phyloP scores from a whole-genome alignment of 2,113 vertebrate genomes.

The Notarius quadriscutis region DNA sequence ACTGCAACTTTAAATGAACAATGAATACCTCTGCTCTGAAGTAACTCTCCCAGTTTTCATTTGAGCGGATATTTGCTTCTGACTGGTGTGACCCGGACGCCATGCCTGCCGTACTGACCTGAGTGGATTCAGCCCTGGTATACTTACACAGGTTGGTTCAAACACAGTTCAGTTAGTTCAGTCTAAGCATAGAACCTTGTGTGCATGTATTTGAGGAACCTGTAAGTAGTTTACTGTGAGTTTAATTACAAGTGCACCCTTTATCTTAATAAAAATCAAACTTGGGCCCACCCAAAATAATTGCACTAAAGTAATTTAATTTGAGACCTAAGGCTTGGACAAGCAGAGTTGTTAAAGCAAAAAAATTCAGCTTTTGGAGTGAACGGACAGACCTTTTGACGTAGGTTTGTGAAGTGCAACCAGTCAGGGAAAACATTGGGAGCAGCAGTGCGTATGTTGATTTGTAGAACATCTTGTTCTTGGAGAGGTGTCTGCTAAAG shows the following conservation, averaged over 20 bases:
- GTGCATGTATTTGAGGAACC: neutral
- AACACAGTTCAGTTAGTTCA: neutral
- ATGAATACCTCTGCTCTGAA: neutral
- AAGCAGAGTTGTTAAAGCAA: neutral
- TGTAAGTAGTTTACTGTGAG: conserved; percentile 1
- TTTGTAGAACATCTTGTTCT: conserved; percentile 4
- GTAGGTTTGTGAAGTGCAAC: neutral
- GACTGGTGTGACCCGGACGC: neutral
- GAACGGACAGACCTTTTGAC: conserved; percentile 14
- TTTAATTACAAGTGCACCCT: neutral
- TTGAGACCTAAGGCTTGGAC: neutral
- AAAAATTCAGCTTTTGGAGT: neutral
- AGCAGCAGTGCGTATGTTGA: neutral
- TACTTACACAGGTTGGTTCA: neutral
- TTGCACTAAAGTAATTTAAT: neutral
- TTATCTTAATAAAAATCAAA: conserved; percentile 34
- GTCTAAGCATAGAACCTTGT: conserved; percentile 2
- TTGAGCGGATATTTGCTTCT: neutral
- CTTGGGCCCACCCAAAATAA: conserved; percentile 30
- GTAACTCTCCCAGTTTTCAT: neutral
- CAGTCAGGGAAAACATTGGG: neutral
- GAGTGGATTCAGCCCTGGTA: conserved; percentile 2
- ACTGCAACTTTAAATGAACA: neutral
- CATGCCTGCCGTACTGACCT: neutral
- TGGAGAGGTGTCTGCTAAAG: conserved; percentile 8